A percentile compares a stretch with the other conserved stretches of the same genome.
Conservation (phyloP, 2,888 invertebrate genomes). For the Dicranocentrus wangi region DNA sequence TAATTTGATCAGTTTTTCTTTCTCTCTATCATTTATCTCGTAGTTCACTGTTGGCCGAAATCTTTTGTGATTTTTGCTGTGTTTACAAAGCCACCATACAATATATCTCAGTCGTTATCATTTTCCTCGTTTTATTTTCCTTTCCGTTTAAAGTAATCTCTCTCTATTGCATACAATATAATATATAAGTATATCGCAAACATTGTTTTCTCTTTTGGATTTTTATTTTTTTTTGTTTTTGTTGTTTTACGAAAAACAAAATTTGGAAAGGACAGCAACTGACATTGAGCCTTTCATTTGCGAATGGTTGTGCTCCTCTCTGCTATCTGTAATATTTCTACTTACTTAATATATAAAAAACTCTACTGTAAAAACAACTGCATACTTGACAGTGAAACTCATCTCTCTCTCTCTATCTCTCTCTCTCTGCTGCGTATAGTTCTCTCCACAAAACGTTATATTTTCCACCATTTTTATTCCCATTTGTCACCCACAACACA, state of each 20-base stretch:
- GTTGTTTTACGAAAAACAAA: background rate
- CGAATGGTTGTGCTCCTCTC: conserved; percentile 25
- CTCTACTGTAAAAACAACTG: background rate
- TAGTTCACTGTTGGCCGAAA: conserved; percentile 20
- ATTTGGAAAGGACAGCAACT: conserved; percentile 27
- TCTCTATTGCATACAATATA: conserved; percentile 6
- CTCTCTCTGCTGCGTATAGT: background rate
- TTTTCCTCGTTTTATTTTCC: background rate
- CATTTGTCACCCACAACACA: background rate
- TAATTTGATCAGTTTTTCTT: too few relatives aligned
- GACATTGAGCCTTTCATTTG: conserved; percentile 34
- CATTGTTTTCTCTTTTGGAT: background rate
- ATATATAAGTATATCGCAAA: background rate
- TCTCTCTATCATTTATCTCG: background rate
- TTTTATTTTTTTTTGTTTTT: conserved; percentile 11
- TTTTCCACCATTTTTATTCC: background rate
- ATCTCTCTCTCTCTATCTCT: background rate
- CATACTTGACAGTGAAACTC: conserved; percentile 8
- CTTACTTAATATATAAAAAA: background rate
- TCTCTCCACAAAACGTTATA: background rate
- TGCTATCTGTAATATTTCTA: conserved; percentile 24
- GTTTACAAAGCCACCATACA: background rate
- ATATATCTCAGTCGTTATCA: background rate
- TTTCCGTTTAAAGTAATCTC: background rate
- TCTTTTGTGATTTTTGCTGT: conserved; percentile 31